phyloP scores from a whole-genome alignment of 2,113 vertebrate genomes.

The Aramus guarauna region DNA sequence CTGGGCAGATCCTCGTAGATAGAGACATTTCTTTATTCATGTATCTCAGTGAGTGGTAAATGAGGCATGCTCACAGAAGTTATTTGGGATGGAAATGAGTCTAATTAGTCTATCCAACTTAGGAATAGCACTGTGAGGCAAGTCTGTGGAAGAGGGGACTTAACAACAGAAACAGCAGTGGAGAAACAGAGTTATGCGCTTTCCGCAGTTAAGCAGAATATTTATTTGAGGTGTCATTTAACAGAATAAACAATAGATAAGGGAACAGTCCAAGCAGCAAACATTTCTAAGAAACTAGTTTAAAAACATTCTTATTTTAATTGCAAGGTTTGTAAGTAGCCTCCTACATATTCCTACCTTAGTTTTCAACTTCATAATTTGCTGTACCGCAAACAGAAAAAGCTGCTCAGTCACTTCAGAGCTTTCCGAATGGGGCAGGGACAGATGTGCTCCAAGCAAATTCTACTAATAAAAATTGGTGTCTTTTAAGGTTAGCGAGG shows the following conservation, averaged over 20 bases:
- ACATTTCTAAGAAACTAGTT: neutral
- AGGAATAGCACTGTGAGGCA: conserved; percentile 37
- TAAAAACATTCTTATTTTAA: neutral
- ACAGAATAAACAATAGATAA: conserved; percentile 42
- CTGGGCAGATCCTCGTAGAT: conserved; percentile 18
- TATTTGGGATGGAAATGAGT: conserved; percentile 74
- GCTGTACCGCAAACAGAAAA: neutral
- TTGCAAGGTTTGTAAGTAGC: neutral
- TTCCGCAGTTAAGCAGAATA: neutral
- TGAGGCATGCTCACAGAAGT: conserved; percentile 69
- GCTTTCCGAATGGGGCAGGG: neutral
- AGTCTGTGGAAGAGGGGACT: neutral
- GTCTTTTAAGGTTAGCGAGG: neutral
- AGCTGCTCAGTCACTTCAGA: neutral
- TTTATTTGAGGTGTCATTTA: conserved; percentile 1
- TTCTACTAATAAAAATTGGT: neutral
- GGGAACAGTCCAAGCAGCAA: neutral
- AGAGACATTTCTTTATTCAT: conserved; percentile 74
- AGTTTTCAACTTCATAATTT: neutral
- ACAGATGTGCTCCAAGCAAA: neutral
- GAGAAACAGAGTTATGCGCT: neutral
- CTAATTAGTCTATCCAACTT: conserved; percentile 67
- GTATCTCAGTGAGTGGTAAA: conserved; percentile 73
- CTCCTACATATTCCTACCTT: neutral
- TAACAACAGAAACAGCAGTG: neutral